phyloP scores from a whole-genome alignment of 2,113 vertebrate genomes.

The Vimba vimba region DNA sequence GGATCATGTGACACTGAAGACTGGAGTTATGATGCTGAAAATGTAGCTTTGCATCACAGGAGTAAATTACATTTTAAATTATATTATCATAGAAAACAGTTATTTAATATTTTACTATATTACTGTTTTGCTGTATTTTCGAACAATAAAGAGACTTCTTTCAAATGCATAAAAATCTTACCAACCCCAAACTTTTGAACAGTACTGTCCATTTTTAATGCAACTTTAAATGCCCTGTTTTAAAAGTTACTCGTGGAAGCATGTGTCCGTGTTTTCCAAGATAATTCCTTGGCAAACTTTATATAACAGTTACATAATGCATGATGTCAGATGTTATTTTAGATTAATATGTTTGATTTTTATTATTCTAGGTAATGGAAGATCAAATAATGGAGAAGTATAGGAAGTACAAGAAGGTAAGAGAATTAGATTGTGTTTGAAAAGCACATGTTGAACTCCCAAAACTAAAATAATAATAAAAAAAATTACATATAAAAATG shows the following conservation, averaged over 20 bases:
- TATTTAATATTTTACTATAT: too few relatives aligned
- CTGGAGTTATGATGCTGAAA: not conserved
- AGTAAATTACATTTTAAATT: too few relatives aligned
- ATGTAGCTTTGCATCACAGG: too few relatives aligned
- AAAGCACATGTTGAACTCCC: not conserved
- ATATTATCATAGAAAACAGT: too few relatives aligned
- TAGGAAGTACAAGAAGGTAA: constrained; percentile 84
- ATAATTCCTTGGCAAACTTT: constrained; percentile 3
- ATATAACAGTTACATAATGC: not conserved
- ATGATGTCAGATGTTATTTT: constrained; percentile 20
- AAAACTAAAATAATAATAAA: not conserved
- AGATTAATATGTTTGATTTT: constrained; percentile 7
- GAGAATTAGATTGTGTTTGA: constrained; percentile 2
- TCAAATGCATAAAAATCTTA: too few relatives aligned
- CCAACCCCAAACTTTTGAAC: too few relatives aligned
- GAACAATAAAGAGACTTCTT: too few relatives aligned
- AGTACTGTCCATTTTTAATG: too few relatives aligned
- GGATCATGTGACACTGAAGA: not conserved
- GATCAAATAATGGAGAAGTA: constrained; percentile 84
- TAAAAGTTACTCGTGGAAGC: constrained; percentile 3
- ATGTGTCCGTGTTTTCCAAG: not conserved
- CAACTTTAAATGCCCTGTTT: not conserved
- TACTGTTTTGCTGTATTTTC: too few relatives aligned
- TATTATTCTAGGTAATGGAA: constrained; percentile 79
- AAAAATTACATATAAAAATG: not conserved